phyloP scores from a whole-genome alignment of 2,113 vertebrate genomes.

The Astur gentilis region DNA sequence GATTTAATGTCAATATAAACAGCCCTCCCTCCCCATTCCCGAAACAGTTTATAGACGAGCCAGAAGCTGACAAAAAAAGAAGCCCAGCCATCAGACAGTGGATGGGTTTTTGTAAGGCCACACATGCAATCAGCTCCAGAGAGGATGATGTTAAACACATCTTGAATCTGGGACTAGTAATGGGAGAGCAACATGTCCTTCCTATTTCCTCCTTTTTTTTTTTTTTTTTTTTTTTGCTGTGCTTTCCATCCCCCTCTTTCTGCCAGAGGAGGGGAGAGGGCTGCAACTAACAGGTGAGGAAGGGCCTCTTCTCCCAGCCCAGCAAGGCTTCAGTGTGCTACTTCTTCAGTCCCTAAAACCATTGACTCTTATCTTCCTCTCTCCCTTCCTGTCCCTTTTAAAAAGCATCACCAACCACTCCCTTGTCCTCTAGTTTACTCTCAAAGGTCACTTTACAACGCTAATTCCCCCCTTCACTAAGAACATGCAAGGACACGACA shows the following conservation, averaged over 20 bases:
- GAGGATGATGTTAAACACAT: neutral
- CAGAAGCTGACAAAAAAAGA: neutral
- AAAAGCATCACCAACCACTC: neutral
- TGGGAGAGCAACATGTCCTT: neutral
- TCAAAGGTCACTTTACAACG: neutral
- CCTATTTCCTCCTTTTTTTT: neutral
- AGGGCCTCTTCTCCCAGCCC: neutral
- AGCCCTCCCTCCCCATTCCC: neutral
- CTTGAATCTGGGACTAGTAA: neutral
- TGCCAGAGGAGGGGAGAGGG: neutral
- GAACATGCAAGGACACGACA: neutral
- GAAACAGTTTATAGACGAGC: neutral
- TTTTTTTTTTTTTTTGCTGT: neutral
- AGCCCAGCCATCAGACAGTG: neutral
- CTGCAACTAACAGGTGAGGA: neutral
- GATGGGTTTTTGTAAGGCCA: neutral
- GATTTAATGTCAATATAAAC: accelerated
- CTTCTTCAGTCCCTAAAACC: neutral
- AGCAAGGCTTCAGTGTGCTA: neutral
- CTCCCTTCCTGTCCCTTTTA: neutral
- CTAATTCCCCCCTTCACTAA: neutral
- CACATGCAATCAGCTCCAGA: neutral
- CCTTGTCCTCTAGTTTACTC: neutral
- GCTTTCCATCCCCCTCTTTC: neutral
- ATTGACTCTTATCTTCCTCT: accelerated